These are phyloP conservation scores for Ochotona curzoniae DNA, from an alignment of 2,113 vertebrate species.

Conservation along the genomic window DNA sequence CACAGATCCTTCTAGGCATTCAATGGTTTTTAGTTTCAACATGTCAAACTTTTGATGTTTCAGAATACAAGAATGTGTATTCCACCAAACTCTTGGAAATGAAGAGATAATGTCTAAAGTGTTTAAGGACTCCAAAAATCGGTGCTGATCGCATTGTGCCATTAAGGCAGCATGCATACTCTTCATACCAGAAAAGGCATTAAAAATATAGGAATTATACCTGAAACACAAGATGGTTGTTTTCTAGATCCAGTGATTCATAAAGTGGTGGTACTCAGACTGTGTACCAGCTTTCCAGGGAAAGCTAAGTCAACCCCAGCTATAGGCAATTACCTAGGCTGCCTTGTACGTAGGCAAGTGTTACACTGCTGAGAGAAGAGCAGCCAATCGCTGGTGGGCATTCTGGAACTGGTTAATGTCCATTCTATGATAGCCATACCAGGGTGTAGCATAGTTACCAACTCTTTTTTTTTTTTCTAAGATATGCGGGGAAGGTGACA, in stretches of 20 bases:
- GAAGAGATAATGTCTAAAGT: background rate
- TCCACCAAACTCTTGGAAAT: background rate
- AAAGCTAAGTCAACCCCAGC: background rate
- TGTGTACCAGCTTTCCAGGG: background rate
- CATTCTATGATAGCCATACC: too few relatives aligned
- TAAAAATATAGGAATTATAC: background rate
- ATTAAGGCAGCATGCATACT: background rate
- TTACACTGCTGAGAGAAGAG: too few relatives aligned
- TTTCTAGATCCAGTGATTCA: background rate
- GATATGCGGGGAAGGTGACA: too few relatives aligned
- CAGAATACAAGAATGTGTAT: conserved; percentile 28
- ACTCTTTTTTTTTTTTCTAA: too few relatives aligned
- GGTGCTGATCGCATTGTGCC: background rate
- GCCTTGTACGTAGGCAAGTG: too few relatives aligned
- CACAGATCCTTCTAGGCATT: background rate
- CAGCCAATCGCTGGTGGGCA: too few relatives aligned
- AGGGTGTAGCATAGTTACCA: too few relatives aligned
- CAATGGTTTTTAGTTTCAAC: background rate
- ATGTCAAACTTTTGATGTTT: background rate
- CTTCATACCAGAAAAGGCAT: background rate
- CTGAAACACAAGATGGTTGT: background rate
- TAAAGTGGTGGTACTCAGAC: background rate
- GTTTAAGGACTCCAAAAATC: background rate
- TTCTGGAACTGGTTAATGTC: too few relatives aligned
- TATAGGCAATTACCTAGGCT: too few relatives aligned